phyloP scores from a whole-genome alignment of 2,888 invertebrate genomes.

The Pyrocoelia pectoralis region DNA sequence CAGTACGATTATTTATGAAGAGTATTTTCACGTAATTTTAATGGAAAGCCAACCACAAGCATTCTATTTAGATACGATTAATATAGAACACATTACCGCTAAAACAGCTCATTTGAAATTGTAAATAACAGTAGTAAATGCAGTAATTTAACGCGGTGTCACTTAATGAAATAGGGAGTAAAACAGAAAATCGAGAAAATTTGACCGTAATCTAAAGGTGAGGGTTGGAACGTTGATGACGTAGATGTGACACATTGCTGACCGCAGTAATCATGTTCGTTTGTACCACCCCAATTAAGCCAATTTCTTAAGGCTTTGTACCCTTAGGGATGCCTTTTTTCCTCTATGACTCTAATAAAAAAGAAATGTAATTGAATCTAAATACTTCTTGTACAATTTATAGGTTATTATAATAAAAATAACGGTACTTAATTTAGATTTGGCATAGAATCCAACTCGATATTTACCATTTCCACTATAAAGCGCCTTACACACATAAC shows the following conservation, averaged over 20 bases:
- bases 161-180: conserved; percentile 40
- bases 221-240: conserved; percentile 41
- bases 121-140: conserved; percentile 39
- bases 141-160: conserved; percentile 33
- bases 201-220: conserved; percentile 43
- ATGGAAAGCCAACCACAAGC: no score
- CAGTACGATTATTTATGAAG: no score
- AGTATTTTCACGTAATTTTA: no score
- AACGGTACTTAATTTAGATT: no score
- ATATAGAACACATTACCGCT: not conserved
- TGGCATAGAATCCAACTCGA: no score
- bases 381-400: not conserved
- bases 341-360: no score
- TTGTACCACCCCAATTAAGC: conserved; percentile 42
- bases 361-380: conserved; percentile 6
- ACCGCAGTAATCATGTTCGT: conserved; percentile 45
- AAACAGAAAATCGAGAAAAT: conserved; percentile 38
- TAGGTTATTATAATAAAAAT: no score
- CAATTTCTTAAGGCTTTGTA: conserved; percentile 37
- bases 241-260: conserved; percentile 42
- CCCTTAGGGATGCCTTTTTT: conserved; percentile 16
- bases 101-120: conserved; percentile 29
- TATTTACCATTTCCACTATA: no score
- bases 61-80: no score
- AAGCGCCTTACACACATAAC: no score